Percentiles rank a stretch among this genome's conserved stretches.
Conservation (phyloP, 2,113 vertebrate species). For the Rhinolophus sinicus region DNA sequence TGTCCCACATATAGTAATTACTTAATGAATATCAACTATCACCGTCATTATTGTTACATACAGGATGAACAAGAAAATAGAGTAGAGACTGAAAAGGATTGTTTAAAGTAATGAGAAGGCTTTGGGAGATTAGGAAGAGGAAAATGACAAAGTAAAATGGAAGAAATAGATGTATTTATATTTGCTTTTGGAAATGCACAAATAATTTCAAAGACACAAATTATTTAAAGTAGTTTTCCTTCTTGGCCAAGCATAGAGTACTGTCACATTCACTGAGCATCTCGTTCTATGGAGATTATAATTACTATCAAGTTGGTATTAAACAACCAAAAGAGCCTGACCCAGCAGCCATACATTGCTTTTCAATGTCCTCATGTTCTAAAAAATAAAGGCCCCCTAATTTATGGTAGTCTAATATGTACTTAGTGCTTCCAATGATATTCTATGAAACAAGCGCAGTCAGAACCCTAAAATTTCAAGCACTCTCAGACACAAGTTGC, state of each 20-base stretch:
- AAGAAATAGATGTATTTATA: constrained; percentile 62
- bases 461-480: constrained; percentile 48
- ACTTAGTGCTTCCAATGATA: not conserved
- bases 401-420: constrained; percentile 65
- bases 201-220: constrained; percentile 60
- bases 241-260: constrained; percentile 34
- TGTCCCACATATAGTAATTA: not conserved
- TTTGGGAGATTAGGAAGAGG: not conserved
- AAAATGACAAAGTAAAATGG: not conserved
- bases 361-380: constrained; percentile 67
- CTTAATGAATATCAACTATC: constrained; percentile 46
- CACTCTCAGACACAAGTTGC: constrained; percentile 16
- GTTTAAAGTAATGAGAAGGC: not conserved
- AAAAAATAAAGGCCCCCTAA: constrained; percentile 45
- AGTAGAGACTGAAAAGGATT: not conserved
- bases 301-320: constrained; percentile 76
- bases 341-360: constrained; percentile 65
- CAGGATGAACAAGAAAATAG: not conserved
- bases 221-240: constrained; percentile 70
- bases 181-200: constrained; percentile 64
- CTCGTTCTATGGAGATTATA: constrained; percentile 65
- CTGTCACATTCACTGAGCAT: constrained; percentile 46
- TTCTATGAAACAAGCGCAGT: not conserved
- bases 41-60: not conserved
- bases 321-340: constrained; percentile 74